Conservation (phyloP, 1,140 invertebrate genomes). For the Drosophila lini region DNA sequence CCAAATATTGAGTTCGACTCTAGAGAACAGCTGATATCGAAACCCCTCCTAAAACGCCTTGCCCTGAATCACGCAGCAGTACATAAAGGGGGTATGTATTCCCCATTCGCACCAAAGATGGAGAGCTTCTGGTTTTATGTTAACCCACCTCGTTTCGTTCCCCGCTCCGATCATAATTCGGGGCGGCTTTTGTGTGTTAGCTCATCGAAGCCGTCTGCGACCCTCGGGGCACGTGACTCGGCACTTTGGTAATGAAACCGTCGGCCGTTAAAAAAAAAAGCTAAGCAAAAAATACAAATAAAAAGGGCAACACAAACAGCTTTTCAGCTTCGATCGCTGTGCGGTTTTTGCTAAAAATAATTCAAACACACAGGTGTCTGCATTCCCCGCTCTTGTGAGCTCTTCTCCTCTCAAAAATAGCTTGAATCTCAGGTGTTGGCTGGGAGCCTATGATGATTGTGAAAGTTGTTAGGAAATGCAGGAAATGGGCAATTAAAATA, state of each 20-base stretch:
- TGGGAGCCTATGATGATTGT: slow-evolving; percentile 5
- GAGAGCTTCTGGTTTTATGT: slow-evolving; percentile 45
- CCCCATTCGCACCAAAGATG: not conserved
- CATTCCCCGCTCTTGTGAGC: not conserved
- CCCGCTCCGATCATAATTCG: slow-evolving; percentile 23
- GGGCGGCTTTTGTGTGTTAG: slow-evolving; percentile 46
- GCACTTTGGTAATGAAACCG: slow-evolving; percentile 54
- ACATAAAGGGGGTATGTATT: not conserved
- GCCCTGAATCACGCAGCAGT: not conserved
- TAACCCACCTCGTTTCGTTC: slow-evolving; percentile 48
- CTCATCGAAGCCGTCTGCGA: slow-evolving; percentile 51
- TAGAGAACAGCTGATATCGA: slow-evolving; percentile 48
- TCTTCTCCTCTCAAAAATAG: slow-evolving; percentile 3
- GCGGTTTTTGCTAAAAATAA: slow-evolving; percentile 66
- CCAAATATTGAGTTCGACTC: slow-evolving; percentile 55
- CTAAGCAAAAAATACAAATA: slow-evolving; percentile 7
- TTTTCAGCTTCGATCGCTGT: slow-evolving; percentile 49
- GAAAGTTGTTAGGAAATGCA: slow-evolving; percentile 18
- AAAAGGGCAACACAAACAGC: slow-evolving; percentile 10
- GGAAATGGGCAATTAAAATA: slow-evolving; percentile 2
- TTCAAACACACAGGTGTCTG: slow-evolving; percentile 31
- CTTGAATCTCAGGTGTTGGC: not conserved
- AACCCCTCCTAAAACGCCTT: not conserved
- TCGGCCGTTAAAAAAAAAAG: slow-evolving; percentile 8
- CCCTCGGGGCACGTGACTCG: slow-evolving; percentile 71